Conservation (phyloP, 2,113 vertebrate species). For the Rhadina sibilatrix region DNA sequence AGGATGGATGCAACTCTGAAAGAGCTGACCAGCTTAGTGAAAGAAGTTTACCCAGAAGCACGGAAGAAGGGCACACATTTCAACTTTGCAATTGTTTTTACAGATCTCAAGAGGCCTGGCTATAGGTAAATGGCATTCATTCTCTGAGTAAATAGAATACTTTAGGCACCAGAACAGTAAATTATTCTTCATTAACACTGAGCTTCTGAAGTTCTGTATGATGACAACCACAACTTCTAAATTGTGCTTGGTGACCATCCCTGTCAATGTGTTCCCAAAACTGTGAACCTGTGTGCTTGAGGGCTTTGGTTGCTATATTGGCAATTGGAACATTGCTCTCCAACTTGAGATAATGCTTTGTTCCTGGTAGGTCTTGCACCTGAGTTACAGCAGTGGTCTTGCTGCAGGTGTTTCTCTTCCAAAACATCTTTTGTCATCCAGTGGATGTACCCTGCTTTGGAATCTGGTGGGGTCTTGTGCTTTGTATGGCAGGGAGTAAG, state of each 20-base stretch:
- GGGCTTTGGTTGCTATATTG: neutral
- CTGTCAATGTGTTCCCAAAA: neutral
- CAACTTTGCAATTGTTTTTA: constrained; percentile 94
- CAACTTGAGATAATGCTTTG: neutral
- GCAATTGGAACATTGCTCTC: fast-evolving
- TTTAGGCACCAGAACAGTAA: neutral
- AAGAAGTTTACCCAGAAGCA: constrained; percentile 96
- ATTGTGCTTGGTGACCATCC: fast-evolving
- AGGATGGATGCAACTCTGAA: constrained; percentile 99
- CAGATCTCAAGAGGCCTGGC: constrained; percentile 89
- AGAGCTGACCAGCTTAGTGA: constrained; percentile 94
- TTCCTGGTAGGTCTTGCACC: neutral
- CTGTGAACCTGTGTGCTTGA: neutral
- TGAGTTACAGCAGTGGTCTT: neutral
- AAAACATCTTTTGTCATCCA: neutral
- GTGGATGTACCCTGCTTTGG: neutral
- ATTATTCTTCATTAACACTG: neutral
- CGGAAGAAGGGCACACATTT: constrained; percentile 97
- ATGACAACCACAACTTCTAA: fast-evolving
- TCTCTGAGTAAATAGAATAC: neutral
- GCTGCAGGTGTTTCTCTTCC: neutral
- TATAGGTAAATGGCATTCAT: constrained; percentile 81
- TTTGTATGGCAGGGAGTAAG: neutral
- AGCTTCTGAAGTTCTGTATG: neutral
- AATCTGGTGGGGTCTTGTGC: neutral